phyloP scores from a whole-genome alignment of 2,113 vertebrate genomes.

The Suncus etruscus region DNA sequence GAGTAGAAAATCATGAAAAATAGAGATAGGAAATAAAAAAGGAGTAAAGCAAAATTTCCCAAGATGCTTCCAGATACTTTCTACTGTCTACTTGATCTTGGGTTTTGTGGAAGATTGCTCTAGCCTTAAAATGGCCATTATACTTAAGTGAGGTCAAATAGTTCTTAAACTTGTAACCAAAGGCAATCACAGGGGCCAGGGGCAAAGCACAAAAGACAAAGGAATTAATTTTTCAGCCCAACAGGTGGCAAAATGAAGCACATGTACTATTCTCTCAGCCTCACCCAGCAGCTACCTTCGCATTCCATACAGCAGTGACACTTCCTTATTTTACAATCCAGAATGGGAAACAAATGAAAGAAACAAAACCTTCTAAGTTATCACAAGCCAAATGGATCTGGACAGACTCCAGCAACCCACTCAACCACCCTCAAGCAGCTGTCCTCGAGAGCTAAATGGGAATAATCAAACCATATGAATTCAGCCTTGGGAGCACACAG shows the following conservation, averaged over 20 bases:
- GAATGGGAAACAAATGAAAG: conserved; percentile 74
- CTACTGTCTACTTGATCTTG: neutral
- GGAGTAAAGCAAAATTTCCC: neutral
- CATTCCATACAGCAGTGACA: conserved; percentile 47
- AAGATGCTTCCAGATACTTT: neutral
- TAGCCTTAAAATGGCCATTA: conserved; percentile 6
- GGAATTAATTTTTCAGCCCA: conserved; percentile 45
- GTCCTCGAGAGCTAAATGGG: conserved; percentile 76
- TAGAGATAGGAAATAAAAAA: neutral
- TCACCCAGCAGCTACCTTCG: conserved; percentile 63
- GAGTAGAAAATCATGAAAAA: neutral
- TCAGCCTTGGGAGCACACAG: conserved; percentile 50
- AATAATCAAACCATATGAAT: conserved; percentile 75
- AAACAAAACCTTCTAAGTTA: conserved; percentile 69
- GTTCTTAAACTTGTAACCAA: conserved; percentile 31
- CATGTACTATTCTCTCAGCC: neutral
- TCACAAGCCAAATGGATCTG: conserved; percentile 78
- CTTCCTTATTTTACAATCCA: conserved; percentile 48
- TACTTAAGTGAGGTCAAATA: conserved; percentile 47
- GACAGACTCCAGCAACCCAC: conserved; percentile 70
- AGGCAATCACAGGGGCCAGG: conserved; percentile 59
- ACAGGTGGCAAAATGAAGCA: conserved; percentile 51
- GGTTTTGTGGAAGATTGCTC: neutral
- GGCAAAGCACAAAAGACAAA: conserved; percentile 49
- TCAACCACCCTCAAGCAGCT: conserved; percentile 76